phyloP scores from a whole-genome alignment of 2,113 vertebrate genomes.

The Macroglossus sobrinus region DNA sequence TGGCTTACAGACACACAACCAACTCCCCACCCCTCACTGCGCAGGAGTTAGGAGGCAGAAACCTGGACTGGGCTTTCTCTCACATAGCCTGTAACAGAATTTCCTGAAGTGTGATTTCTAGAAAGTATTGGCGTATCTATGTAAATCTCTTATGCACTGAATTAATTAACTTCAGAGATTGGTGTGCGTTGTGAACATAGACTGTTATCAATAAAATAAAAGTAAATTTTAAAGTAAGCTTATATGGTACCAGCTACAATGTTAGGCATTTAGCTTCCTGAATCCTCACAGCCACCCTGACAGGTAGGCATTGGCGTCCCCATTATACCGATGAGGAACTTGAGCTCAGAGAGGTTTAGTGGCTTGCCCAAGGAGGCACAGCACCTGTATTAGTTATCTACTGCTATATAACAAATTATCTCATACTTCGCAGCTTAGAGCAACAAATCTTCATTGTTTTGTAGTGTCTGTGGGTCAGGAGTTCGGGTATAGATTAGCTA shows the following conservation, averaged over 20 bases:
- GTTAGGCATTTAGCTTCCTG: not conserved
- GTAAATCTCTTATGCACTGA: not conserved
- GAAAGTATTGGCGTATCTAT: not conserved
- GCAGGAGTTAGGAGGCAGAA: not conserved
- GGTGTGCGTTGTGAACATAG: not conserved
- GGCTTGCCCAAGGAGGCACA: not conserved
- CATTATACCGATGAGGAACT: not conserved
- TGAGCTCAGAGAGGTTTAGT: not conserved
- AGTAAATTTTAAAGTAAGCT: not conserved
- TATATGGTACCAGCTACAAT: not conserved
- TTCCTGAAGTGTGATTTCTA: not conserved
- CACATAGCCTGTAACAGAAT: not conserved
- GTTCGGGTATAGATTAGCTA: not conserved
- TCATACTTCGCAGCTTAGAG: not conserved
- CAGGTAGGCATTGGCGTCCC: not conserved
- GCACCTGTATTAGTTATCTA: not conserved
- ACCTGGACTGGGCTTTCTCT: not conserved
- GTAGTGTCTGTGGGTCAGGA: not conserved
- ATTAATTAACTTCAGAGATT: not conserved
- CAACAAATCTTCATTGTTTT: not conserved
- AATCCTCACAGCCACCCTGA: not conserved
- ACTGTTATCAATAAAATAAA: not conserved
- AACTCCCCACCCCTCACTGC: accelerated
- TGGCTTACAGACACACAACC: not conserved
- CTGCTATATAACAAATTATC: not conserved